Evolutionary conservation across 2,888 invertebrate genomes (phyloP), one percentile per base, ranked within the genome.

Genomic region (Synergus itoensis): DNA sequence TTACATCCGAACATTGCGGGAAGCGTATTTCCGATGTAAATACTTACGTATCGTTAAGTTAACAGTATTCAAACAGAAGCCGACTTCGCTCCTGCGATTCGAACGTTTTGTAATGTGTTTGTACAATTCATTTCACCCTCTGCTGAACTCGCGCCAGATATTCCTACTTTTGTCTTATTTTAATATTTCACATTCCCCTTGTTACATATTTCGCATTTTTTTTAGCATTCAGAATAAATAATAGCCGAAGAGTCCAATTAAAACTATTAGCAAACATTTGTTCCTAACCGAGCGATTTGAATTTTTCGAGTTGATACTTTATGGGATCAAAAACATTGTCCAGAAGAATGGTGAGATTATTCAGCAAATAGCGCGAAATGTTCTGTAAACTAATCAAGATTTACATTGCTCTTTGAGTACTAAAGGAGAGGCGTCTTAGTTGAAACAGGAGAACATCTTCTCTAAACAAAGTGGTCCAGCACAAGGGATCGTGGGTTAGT

Each of bases 21-120:
- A 81, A 81, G 84, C 83, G 80, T 82, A 86, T 87, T 85, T 85
- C 85, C 81, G 83, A 82, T 84, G 88, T 84, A 89, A 89, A 88
- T 88, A 89, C 88, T 88, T 86, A 87, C 86, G 86, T 87, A 86
- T 88, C 88, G 88, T 89, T 88, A 88, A 87, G 86, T 83, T 87
- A 89, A 89, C 88, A 88, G 88, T 88, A 87, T 88, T 86, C 88
- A 88, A 88, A 88, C 86, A 88, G 84, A 83, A 81, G 81, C 79
- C 77, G 81, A 82, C 81, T 80, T 77, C 73, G 69, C 69, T 48
- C 45, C 73, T 73, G 73, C 36, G n/a, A 73, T 53, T 73, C 53
- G 28, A 53, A 73, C 69, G 48, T 53, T 73, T 73, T 73, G 48
- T 73, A 73, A 73, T 73, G 53, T 73, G 73, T 73, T 73, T 73